Evolutionary conservation across 2,797 vertebrate genomes (phyloP).

Genomic region (Stomatorhinus walkeri): DNA sequence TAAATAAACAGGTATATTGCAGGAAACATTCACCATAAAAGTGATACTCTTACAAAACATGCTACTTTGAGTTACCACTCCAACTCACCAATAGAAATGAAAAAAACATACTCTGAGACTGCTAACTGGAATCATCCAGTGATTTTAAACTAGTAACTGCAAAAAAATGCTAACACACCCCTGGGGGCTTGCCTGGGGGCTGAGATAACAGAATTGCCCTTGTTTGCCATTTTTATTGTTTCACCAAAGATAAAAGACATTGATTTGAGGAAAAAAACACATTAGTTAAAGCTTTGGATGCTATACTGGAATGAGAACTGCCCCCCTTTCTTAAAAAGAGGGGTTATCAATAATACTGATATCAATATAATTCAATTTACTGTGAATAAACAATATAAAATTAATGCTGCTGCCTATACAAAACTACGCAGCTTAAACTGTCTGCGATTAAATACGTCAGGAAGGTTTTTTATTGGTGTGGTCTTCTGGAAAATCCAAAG

Average conservation of each 20-base stretch:
- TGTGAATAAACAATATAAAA: neutral
- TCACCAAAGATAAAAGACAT: neutral
- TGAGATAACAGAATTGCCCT: neutral
- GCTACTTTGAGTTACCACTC: neutral
- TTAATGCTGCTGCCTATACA: neutral
- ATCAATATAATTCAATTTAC: neutral
- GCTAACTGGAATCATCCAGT: neutral
- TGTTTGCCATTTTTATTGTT: neutral
- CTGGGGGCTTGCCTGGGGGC: neutral
- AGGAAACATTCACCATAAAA: neutral
- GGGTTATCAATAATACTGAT: neutral
- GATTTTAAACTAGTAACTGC: neutral
- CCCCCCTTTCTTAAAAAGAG: neutral
- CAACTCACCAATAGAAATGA: neutral
- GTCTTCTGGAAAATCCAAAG: neutral
- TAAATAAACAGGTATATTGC: neutral
- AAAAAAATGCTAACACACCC: neutral
- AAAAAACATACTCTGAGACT: neutral
- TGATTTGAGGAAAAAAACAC: neutral
- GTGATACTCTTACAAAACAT: neutral
- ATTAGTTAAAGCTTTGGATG: neutral
- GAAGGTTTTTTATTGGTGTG: neutral
- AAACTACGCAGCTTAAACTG: neutral
- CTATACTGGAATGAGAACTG: neutral
- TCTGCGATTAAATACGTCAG: neutral